Conservation (phyloP, 2,113 vertebrate genomes). For the Lophochroa leadbeateri region DNA sequence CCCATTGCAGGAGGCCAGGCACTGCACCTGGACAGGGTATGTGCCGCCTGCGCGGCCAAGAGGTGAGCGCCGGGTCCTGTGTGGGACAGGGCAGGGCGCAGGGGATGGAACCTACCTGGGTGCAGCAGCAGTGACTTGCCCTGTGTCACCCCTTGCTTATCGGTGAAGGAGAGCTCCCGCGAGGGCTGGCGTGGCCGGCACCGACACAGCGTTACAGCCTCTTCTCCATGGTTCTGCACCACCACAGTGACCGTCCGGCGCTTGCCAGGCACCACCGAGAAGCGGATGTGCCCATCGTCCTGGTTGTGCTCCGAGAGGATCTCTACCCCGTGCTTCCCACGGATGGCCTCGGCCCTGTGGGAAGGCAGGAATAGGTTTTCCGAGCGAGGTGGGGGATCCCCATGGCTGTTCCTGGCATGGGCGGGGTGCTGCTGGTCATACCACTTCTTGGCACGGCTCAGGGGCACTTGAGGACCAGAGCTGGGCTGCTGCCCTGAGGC, state of each 20-base stretch:
- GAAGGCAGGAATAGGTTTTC: neutral
- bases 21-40: conserved; percentile 76
- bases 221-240: conserved; percentile 75
- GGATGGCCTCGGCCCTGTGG: conserved; percentile 57
- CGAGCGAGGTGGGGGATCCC: accelerated
- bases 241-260: conserved; percentile 48
- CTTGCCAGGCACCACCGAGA: conserved; percentile 49
- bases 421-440: neutral
- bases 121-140: conserved; percentile 64
- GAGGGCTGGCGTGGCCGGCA: conserved; percentile 60
- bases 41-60: conserved; percentile 64
- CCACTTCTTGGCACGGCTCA: neutral
- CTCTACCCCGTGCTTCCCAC: conserved; percentile 77
- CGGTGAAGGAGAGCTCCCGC: conserved; percentile 59
- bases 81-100: accelerated
- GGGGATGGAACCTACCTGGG: conserved; percentile 72
- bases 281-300: conserved; percentile 72
- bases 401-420: accelerated
- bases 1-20: conserved; percentile 73
- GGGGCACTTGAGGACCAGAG: accelerated
- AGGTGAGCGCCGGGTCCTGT: neutral
- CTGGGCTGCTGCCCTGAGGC: neutral
- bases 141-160: conserved; percentile 57
- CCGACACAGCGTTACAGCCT: conserved; percentile 74
- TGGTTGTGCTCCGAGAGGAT: conserved; percentile 62